Evolutionary conservation across 2,888 invertebrate species (phyloP), one percentile per base, ranked within the genome.

Genomic region (Cerceris rybyensis): DNA sequence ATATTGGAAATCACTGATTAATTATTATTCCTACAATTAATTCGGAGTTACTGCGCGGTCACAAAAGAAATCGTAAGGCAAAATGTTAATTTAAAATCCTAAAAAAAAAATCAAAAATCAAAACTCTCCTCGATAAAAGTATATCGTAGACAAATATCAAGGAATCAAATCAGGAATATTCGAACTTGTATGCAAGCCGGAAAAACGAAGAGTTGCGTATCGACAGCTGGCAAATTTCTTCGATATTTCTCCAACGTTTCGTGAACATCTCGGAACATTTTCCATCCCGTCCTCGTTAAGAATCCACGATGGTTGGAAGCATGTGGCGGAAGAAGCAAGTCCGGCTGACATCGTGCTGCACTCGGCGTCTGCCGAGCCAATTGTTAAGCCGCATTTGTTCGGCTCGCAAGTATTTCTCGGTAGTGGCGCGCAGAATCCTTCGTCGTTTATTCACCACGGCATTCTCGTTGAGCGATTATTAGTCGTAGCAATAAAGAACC

Each of bases 291-390:
- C 70, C 69, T 66, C 69, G 58, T 66, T 74, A 69, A 73, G 28
- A 43, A 58, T 52, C 74, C 57, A 57, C 16, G 13, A n/a, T 65
- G 60, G 61, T 52, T 57, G 55, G 28, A 52, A 14, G 43, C 59
- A 17, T 57, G 49, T 50, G 65, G 69, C 41, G 63, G 78, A 75
- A 65, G 65, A 72, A 63, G 67, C 73, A 67, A 68, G n/a, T n/a
- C 64, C 16, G 41, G 57, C 66, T 72, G 73, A 84, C 80, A 76
- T 58, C 70, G 65, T 66, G 6, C 52, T 73, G 76, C 75, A 49
- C 68, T 58, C 61, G 39, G 65, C 75, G 86, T 80, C 87, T 83
- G 81, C 70, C 77, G 65, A 63, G 78, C 73, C 81, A 84, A 87
- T 87, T 85, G 86, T 82, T 78, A 74, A 81, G 77, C 82, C 58